phyloP scores from a whole-genome alignment of 2,113 vertebrate species.

The Thalassoma bifasciatum region DNA sequence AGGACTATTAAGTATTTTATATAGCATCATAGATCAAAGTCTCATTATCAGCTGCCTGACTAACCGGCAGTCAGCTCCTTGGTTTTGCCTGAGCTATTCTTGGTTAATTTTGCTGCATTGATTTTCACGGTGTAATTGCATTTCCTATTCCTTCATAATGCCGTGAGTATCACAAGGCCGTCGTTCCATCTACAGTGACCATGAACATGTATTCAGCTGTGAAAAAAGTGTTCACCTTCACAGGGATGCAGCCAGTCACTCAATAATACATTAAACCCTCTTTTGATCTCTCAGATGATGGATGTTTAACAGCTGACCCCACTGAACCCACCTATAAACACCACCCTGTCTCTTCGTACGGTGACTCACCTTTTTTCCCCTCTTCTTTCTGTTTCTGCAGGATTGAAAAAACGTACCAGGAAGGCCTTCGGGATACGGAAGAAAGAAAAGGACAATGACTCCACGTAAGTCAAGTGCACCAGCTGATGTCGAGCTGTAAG shows the following conservation, averaged over 20 bases:
- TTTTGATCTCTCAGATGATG: conserved; percentile 44
- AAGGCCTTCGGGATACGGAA: conserved; percentile 99
- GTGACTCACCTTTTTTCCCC: conserved; percentile 21
- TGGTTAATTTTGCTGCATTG: conserved; percentile 26
- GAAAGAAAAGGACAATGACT: conserved; percentile 99
- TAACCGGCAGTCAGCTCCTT: not conserved
- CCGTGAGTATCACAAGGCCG: conserved; percentile 23
- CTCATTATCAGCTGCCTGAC: conserved; percentile 12
- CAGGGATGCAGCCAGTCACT: conserved; percentile 40
- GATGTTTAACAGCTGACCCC: conserved; percentile 8
- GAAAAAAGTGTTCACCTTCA: conserved; percentile 31
- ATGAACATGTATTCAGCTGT: conserved; percentile 44
- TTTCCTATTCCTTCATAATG: conserved; percentile 12
- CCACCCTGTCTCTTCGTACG: conserved; percentile 10
- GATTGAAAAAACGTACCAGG: conserved; percentile 99
- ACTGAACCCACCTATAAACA: conserved; percentile 25
- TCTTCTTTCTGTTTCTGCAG: conserved; percentile 72
- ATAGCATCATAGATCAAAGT: not conserved
- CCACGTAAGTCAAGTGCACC: conserved; percentile 89
- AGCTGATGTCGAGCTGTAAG: not conserved
- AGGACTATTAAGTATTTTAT: not conserved
- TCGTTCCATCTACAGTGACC: conserved; percentile 34
- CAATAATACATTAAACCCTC: conserved; percentile 67
- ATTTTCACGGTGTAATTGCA: conserved; percentile 36
- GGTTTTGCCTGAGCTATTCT: conserved; percentile 1